Evolutionary conservation across 2,888 invertebrate genomes (phyloP), one percentile per base, ranked within the genome.

Genomic region (Xanthorhoe spadicearia): DNA sequence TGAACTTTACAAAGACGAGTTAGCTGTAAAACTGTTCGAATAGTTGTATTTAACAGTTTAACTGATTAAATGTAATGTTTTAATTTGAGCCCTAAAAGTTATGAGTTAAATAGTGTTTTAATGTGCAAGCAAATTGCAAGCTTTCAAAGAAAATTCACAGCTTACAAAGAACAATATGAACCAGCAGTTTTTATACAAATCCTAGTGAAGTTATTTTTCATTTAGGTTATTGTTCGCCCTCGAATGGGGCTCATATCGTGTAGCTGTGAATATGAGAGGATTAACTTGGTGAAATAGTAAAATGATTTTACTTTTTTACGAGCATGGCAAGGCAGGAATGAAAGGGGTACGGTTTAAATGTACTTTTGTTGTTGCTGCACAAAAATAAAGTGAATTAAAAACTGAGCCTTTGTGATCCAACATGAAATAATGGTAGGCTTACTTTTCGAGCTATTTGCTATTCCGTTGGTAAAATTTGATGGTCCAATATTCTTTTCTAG

Each of bases 141-240:
- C 43, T 17, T 32, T 23, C 13, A 46, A 61, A 55, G 28, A 50
- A 66, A 68, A 62, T 59, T 23, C 52, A 61, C 54, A 59, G 13
- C 61, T 64, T 69, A 71, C 76, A 76, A 77, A 80, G 76, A 76
- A 69, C 72, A 63, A 71, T 76, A 77, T 69, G 71, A 73, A 77
- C 74, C 66, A 73, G 53, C 72, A 66, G 70, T 77, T 74, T 74
- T 72, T 72, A 75, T 74, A 73, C 70, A 71, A 75, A 61, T 68
- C 68, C 58, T 73, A 66, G 74, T 68, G 62, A 72, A 75, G 71
- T 71, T 74, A 78, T 79, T 73, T 76, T 73, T 78, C 72, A 75
- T 72, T 51, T 68, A 74, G 69, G 73, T 78, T 75, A 76, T 74
- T 68, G 70, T 64, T 71, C 73, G 61, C 35, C 59, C 49, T 50